phyloP scores from a whole-genome alignment of 2,113 vertebrate genomes.

The Spilogale gracilis region DNA sequence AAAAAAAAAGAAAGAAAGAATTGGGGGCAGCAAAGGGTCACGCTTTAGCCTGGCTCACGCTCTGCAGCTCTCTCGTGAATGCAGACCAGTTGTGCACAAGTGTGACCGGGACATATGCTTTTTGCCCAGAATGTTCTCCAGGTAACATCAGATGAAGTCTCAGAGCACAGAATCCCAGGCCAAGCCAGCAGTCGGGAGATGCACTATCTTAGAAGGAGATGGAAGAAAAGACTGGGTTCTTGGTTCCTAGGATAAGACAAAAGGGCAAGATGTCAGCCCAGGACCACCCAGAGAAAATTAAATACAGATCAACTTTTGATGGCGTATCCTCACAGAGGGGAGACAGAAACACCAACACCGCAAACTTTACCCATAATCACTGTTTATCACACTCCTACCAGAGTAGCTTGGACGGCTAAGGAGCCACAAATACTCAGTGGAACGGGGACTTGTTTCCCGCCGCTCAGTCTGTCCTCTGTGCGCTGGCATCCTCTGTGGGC shows the following conservation, averaged over 20 bases:
- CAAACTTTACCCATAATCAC: neutral
- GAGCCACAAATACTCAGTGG: neutral
- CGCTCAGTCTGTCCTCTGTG: neutral
- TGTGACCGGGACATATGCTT: neutral
- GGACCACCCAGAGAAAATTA: constrained; percentile 81
- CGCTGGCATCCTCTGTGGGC: neutral
- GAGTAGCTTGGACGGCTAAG: neutral
- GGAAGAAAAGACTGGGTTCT: constrained; percentile 63
- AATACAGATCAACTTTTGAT: constrained; percentile 54
- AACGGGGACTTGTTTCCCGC: neutral
- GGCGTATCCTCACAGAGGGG: constrained; percentile 56
- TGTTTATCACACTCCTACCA: constrained; percentile 17
- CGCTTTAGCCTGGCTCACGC: too few relatives aligned
- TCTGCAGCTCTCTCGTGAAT: neutral
- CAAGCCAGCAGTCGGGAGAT: constrained; percentile 53
- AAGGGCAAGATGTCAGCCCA: constrained; percentile 69
- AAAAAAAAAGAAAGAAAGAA: too few relatives aligned
- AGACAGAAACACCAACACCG: constrained; percentile 60
- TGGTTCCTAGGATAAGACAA: constrained; percentile 52
- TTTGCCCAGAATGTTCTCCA: neutral
- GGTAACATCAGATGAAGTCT: constrained; percentile 67
- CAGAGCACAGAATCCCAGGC: constrained; percentile 46
- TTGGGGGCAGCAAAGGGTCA: neutral
- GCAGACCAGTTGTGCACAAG: neutral
- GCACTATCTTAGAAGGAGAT: constrained; percentile 33